A percentile compares a stretch with the other conserved stretches of the same genome.
Evolutionary conservation across 2,113 vertebrate species (phyloP).

Genomic region (Epinephelus cyanopodus): DNA sequence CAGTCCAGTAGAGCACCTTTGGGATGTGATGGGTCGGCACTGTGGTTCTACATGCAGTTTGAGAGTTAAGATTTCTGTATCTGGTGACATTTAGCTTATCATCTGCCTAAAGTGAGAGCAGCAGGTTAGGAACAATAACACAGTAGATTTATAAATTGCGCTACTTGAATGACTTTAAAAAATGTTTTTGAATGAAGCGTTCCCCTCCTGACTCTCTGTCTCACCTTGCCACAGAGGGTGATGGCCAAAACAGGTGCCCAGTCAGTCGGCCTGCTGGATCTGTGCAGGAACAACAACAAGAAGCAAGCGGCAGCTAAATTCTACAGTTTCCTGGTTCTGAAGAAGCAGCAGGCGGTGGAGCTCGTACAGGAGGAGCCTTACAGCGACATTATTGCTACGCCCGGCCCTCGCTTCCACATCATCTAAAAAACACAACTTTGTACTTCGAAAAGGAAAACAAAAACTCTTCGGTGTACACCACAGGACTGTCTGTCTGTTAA

Average conservation of each 20-base stretch:
- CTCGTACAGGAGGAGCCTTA: conserved; percentile 94
- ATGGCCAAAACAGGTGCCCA: conserved; percentile 95
- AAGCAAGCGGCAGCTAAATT: conserved; percentile 99
- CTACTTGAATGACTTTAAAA: neutral
- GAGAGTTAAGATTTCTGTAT: neutral
- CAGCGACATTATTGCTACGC: conserved; percentile 95
- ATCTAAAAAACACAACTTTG: conserved; percentile 83
- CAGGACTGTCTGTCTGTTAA: conserved; percentile 19
- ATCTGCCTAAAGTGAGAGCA: neutral
- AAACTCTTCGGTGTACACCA: neutral
- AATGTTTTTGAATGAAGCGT: neutral
- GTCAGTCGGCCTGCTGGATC: conserved; percentile 95
- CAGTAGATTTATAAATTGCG: neutral
- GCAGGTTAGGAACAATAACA: neutral
- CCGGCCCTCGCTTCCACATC: conserved; percentile 95
- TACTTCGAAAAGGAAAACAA: neutral
- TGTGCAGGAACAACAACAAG: conserved; percentile 95
- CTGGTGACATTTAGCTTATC: neutral
- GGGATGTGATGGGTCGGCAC: too few species aligned
- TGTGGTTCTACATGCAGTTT: neutral
- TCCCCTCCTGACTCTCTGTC: neutral
- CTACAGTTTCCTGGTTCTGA: conserved; percentile 98
- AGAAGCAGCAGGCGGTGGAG: conserved; percentile 98
- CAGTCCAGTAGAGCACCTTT: too few species aligned
- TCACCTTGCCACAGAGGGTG: conserved; percentile 87